Conservation (phyloP, 2,888 invertebrate genomes). For the Erpobdella octoculata region DNA sequence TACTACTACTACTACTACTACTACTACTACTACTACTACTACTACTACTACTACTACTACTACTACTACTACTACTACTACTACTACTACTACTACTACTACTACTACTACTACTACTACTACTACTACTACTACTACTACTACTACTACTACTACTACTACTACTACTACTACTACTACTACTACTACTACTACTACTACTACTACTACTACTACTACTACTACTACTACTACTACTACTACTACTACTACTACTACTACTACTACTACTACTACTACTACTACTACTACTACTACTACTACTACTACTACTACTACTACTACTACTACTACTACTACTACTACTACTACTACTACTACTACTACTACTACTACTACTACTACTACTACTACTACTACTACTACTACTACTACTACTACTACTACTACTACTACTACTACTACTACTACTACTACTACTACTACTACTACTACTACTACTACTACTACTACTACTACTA, state of each 20-base stretch:
- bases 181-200: slow-evolving; percentile 12
- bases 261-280: slow-evolving; percentile 16
- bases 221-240: slow-evolving; percentile 12
- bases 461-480: slow-evolving; percentile 12
- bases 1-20: slow-evolving; percentile 21
- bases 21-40: slow-evolving; percentile 23
- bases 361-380: slow-evolving; percentile 22
- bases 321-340: neutral
- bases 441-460: slow-evolving; percentile 14
- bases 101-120: slow-evolving; percentile 14
- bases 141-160: slow-evolving; percentile 9
- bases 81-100: slow-evolving; percentile 9
- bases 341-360: slow-evolving; percentile 10
- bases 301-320: neutral
- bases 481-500: neutral
- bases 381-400: slow-evolving; percentile 16
- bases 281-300: slow-evolving; percentile 13
- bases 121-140: slow-evolving; percentile 12
- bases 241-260: slow-evolving; percentile 11
- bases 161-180: slow-evolving; percentile 13
- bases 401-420: slow-evolving; percentile 23
- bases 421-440: slow-evolving; percentile 24
- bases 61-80: slow-evolving; percentile 21
- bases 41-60: slow-evolving; percentile 23
- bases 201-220: slow-evolving; percentile 14